Evolutionary conservation across 2,888 invertebrate genomes (phyloP).

Genomic region (Napeogenes sylphis): DNA sequence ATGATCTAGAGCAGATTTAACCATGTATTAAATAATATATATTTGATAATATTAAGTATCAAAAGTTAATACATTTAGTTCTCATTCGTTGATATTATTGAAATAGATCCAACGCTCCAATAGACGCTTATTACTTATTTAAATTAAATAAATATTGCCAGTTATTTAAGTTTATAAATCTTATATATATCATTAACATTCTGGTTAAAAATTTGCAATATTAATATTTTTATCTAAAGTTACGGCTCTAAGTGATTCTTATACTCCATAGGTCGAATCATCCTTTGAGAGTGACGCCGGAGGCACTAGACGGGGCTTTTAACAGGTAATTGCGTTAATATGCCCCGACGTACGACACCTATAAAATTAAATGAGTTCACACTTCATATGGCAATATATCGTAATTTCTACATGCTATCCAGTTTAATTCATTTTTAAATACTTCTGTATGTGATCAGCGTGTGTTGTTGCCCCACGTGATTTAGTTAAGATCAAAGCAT

Average conservation of each 20-base stretch:
- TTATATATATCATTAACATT: no score
- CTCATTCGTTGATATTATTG: no score
- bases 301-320: conserved; percentile 65
- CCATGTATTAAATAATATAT: neutral
- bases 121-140: no score
- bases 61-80: no score
- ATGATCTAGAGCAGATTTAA: neutral
- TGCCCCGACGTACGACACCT: conserved; percentile 61
- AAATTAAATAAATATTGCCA: no score
- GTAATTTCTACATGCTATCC: conserved; percentile 8
- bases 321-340: conserved; percentile 72
- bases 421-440: neutral
- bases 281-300: conserved; percentile 55
- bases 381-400: conserved; percentile 13
- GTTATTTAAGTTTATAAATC: no score
- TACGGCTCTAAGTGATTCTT: conserved; percentile 3
- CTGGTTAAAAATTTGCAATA: neutral
- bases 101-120: no score
- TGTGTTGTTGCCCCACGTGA: no score
- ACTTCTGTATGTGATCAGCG: neutral
- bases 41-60: no score
- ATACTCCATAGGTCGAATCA: conserved; percentile 36
- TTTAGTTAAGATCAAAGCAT: no score
- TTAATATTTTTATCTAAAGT: neutral
- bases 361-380: conserved; percentile 50